phyloP scores from a whole-genome alignment of 2,888 invertebrate species.

The Girardia tigrina region DNA sequence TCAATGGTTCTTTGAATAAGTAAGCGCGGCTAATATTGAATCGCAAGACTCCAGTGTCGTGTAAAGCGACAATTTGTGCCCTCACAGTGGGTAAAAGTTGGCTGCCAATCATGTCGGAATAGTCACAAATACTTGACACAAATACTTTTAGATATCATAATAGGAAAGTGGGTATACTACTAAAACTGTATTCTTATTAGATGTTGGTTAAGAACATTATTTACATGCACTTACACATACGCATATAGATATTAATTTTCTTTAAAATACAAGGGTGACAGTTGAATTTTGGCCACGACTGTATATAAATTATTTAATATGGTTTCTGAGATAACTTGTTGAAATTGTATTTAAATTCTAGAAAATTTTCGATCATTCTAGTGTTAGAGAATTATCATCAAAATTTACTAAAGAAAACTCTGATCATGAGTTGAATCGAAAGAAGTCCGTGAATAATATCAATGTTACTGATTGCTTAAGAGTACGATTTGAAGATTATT shows the following conservation, averaged over 20 bases:
- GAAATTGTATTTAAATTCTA: background rate
- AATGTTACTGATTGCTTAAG: constrained; percentile 15
- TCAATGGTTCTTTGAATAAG: too few relatives aligned
- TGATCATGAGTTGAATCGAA: background rate
- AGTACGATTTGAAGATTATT: background rate
- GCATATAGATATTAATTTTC: background rate
- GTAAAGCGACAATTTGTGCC: too few relatives aligned
- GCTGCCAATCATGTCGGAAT: too few relatives aligned
- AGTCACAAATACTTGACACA: too few relatives aligned
- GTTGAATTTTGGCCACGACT: too few relatives aligned
- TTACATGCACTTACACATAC: background rate
- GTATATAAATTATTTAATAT: background rate
- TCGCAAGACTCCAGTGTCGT: too few relatives aligned
- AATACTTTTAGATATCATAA: too few relatives aligned
- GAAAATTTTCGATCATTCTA: background rate
- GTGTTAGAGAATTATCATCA: background rate
- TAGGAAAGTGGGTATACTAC: background rate
- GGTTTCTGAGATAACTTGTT: background rate
- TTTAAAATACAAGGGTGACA: too few relatives aligned
- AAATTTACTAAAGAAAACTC: background rate
- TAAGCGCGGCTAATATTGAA: too few relatives aligned
- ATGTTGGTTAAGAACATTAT: background rate
- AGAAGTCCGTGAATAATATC: background rate
- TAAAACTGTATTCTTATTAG: background rate
- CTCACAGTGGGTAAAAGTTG: too few relatives aligned